Evolutionary conservation across 2,113 vertebrate genomes (phyloP).

Genomic region (Numida meleagris): DNA sequence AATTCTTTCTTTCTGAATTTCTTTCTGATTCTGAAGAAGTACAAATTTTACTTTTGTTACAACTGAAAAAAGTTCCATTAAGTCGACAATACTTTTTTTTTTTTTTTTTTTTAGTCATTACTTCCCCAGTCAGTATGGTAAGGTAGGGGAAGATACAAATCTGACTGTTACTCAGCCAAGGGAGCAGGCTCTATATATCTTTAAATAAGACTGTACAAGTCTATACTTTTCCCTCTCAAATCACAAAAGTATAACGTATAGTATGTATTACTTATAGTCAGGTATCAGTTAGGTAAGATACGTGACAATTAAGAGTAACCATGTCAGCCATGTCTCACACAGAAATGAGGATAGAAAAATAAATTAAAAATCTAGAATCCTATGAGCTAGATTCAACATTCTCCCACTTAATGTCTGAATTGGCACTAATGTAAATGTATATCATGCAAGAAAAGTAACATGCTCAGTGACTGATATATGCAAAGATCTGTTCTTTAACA

Average conservation of each 20-base stretch:
- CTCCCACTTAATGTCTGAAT: background rate
- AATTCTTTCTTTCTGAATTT: no score
- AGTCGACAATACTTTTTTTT: fast-evolving
- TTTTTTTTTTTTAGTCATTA: background rate
- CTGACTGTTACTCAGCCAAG: background rate
- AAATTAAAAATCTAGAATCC: background rate
- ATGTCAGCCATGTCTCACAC: background rate
- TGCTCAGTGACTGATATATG: background rate
- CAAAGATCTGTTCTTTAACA: background rate
- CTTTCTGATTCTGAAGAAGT: no score
- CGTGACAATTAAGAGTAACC: background rate
- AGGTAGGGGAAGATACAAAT: background rate
- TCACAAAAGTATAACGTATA: background rate
- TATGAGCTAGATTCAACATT: background rate
- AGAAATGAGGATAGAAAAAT: background rate
- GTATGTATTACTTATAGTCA: background rate
- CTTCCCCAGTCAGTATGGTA: background rate
- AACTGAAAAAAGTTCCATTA: background rate
- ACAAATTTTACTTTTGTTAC: background rate
- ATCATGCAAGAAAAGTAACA: background rate
- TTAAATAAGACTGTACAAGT: background rate
- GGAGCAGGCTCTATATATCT: background rate
- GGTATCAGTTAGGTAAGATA: background rate
- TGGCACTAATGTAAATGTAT: background rate
- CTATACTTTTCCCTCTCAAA: background rate